These are phyloP conservation scores for Agonopterix alstromeriana DNA, from an alignment of 2,888 invertebrate genomes.

Conservation along the genomic window DNA sequence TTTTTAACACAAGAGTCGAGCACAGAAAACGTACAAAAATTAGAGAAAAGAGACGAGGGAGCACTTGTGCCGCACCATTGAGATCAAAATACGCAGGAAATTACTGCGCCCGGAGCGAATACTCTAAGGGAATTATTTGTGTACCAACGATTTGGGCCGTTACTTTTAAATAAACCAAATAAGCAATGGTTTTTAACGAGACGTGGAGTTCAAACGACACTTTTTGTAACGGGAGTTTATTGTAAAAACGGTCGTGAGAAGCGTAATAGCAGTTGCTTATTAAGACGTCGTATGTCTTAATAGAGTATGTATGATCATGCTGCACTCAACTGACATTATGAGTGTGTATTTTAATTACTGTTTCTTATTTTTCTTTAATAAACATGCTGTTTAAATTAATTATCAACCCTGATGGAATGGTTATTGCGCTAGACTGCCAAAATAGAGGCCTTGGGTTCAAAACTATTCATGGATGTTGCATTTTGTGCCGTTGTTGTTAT, in stretches of 20 bases:
- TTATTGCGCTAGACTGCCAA: no score
- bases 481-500: no score
- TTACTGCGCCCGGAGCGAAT: slow-evolving; percentile 54
- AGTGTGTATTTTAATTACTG: no score
- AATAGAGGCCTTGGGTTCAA: no score
- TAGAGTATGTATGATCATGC: no score
- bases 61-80: slow-evolving; percentile 74
- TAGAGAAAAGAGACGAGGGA: slow-evolving; percentile 71
- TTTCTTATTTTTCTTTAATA: no score
- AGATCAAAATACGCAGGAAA: slow-evolving; percentile 75
- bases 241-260: background rate
- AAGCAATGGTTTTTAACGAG: slow-evolving; percentile 57
- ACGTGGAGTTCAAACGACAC: slow-evolving; percentile 38
- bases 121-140: slow-evolving; percentile 63
- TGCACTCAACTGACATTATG: no score
- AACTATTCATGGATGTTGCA: no score
- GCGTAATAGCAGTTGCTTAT: slow-evolving; percentile 2
- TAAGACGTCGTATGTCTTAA: background rate
- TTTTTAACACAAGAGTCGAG: slow-evolving; percentile 70
- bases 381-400: no score
- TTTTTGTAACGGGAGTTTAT: slow-evolving; percentile 18
- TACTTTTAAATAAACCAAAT: slow-evolving; percentile 68
- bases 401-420: no score
- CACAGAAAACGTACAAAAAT: slow-evolving; percentile 74
- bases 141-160: slow-evolving; percentile 64